Base-by-base conservation (phyloP, 2,888 invertebrate genomes). In the Drosophila pseudotalamancana region DNA sequence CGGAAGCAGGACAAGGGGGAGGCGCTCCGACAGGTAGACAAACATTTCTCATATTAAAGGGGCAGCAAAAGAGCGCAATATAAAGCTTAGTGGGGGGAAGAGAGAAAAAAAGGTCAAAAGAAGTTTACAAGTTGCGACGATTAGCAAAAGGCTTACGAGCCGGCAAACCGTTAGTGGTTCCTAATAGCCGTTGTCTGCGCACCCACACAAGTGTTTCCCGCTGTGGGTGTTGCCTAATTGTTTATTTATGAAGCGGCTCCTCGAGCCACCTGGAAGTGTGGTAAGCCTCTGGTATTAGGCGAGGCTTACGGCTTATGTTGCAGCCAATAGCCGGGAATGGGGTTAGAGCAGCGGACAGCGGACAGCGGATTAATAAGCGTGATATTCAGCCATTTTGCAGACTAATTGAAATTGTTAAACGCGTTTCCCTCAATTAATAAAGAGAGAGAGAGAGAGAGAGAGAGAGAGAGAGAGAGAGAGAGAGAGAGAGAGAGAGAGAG, bases 231-330 rank as follows among this genome's bases (percentile, higher is more conserved):
- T 51, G 51, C 60, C 68, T 80, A 77, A 77, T 78, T 77, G 65
- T 61, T 80, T 78, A 78, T 78, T 80, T 77, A 78, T 78, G 43
- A 81, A 51, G 57, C 45, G 46, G 55, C n/a, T 54, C 45, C 39
- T 62, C 49, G 43, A 59, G 59, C 42, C 43, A 37, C 43, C 48
- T 57, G 45, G 23, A 61, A 19, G 60, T 62, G 61, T 39, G 18
- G 50, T 56, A 60, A 59, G 68, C 57, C 37, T 11, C 12, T 14
- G 42, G 69, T 14, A 57, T 65, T 27, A 48, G 32, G 2, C 21
- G 16, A 3, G 34, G 57, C 64, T 57, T 69, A 68, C 31, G 51
- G 19, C 35, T 31, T 4, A 9, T 35, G 16, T 9, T 5, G 5
- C 1, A 14, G 16, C n/a, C n/a, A n/a, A n/a, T n/a, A n/a, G n/a